Percentiles rank a stretch among this genome's conserved stretches.
Conservation (phyloP, 2,113 vertebrate species). For the Vidua chalybeata region DNA sequence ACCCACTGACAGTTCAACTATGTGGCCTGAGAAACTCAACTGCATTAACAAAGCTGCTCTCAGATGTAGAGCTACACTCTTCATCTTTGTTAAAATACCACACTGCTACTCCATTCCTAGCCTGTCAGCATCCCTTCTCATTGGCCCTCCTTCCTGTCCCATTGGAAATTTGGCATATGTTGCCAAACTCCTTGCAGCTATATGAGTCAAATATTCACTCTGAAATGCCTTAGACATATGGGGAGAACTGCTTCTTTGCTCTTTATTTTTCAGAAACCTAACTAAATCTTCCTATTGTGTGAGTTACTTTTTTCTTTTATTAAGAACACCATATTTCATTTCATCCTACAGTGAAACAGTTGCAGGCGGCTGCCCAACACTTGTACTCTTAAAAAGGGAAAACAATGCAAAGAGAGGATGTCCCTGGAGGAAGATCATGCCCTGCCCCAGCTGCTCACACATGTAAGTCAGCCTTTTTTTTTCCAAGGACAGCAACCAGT, state of each 20-base stretch:
- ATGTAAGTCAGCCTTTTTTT: background rate
- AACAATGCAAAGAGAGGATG: constrained; percentile 13
- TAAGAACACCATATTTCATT: constrained; percentile 8
- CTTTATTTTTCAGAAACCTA: constrained; percentile 14
- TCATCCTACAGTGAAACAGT: background rate
- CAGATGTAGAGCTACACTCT: constrained; percentile 14
- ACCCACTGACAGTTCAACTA: constrained; percentile 60
- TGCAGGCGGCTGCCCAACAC: background rate
- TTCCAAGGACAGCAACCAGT: background rate
- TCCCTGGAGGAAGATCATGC: background rate
- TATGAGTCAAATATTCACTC: background rate
- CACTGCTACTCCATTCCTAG: background rate
- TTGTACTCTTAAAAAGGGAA: constrained; percentile 24
- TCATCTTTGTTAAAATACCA: constrained; percentile 35
- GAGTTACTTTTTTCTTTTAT: constrained; percentile 35
- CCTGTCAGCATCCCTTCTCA: constrained; percentile 14
- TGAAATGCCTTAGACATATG: background rate
- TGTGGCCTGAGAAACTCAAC: constrained; percentile 20
- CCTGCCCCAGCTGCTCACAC: background rate
- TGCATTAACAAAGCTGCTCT: constrained; percentile 23
- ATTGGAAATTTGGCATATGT: background rate
- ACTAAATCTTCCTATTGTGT: background rate
- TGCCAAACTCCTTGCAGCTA: background rate
- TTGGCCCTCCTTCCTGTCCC: background rate
- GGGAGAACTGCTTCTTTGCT: background rate